Percentiles rank a stretch among this genome's conserved stretches.
phyloP scores from a whole-genome alignment of 2,797 vertebrate genomes.

The Gallinago stenura region DNA sequence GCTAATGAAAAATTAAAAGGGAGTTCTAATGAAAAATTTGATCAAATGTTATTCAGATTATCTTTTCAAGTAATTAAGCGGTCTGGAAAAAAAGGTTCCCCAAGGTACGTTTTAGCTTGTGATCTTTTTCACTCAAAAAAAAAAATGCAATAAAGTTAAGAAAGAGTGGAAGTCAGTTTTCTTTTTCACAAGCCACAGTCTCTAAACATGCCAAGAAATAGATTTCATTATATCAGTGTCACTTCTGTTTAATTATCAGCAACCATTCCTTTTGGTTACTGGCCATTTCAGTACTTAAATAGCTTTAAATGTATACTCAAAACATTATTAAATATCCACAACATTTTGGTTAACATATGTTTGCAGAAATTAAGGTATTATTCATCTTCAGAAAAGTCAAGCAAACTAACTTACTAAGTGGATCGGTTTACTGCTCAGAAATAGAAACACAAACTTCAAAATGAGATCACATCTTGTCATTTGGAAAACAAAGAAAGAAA shows the following conservation, averaged over 20 bases:
- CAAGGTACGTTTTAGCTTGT: constrained; percentile 69
- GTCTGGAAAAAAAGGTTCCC: constrained; percentile 50
- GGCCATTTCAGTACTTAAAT: constrained; percentile 73
- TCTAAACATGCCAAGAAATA: constrained; percentile 63
- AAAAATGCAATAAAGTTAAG: constrained; percentile 26
- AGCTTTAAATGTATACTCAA: constrained; percentile 66
- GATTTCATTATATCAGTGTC: constrained; percentile 74
- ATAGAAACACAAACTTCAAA: constrained; percentile 34
- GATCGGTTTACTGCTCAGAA: constrained; percentile 34
- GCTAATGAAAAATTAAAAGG: constrained; percentile 78
- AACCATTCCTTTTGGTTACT: constrained; percentile 76
- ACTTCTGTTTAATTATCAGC: constrained; percentile 75
- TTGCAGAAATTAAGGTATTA: constrained; percentile 70
- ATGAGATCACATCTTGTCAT: background rate
- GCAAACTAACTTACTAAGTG: constrained; percentile 60
- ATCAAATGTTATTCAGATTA: constrained; percentile 78
- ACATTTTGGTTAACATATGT: constrained; percentile 20
- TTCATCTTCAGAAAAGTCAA: constrained; percentile 67
- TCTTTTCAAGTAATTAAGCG: constrained; percentile 77
- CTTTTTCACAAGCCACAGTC: constrained; percentile 52
- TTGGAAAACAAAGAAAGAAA: constrained; percentile 12
- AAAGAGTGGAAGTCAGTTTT: constrained; percentile 64
- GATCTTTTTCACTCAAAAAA: constrained; percentile 59
- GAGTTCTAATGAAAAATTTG: constrained; percentile 76
- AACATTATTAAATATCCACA: constrained; percentile 61